Conservation (phyloP, 2,113 vertebrate genomes). For the Tautogolabrus adspersus region DNA sequence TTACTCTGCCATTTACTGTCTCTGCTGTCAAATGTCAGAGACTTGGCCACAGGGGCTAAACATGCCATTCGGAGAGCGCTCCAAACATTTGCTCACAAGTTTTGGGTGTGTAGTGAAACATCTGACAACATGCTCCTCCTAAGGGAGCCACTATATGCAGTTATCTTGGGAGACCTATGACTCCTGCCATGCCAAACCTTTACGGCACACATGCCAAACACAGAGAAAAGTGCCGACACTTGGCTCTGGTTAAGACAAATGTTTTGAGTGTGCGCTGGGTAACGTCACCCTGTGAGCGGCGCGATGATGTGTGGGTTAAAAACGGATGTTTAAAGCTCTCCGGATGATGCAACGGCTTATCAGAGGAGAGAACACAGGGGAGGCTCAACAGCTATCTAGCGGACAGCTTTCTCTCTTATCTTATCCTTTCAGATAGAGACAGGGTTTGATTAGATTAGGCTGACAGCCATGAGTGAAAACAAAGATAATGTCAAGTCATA, state of each 20-base stretch:
- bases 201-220: constrained; percentile 44
- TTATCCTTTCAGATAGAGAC: constrained; percentile 60
- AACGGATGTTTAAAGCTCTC: constrained; percentile 34
- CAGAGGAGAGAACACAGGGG: constrained; percentile 26
- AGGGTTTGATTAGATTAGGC: constrained; percentile 32
- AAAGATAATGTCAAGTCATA: constrained; percentile 46
- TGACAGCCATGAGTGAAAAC: constrained; percentile 47
- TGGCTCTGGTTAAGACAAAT: constrained; percentile 34
- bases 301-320: constrained; percentile 4
- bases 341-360: constrained; percentile 49
- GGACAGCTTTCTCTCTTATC: constrained; percentile 46
- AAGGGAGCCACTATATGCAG: constrained; percentile 60
- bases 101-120: constrained; percentile 72
- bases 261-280: constrained; percentile 41
- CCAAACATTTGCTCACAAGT: constrained; percentile 78
- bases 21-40: constrained; percentile 73
- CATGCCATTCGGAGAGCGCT: constrained; percentile 71
- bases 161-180: constrained; percentile 41
- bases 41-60: constrained; percentile 66
- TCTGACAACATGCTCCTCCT: constrained; percentile 68
- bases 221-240: constrained; percentile 33
- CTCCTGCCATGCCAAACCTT: constrained; percentile 38
- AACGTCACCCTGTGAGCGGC: constrained; percentile 18
- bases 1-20: constrained; percentile 71
- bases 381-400: constrained; percentile 37